phyloP scores from a whole-genome alignment of 2,888 invertebrate species.

The Strigamia transsilvanica region DNA sequence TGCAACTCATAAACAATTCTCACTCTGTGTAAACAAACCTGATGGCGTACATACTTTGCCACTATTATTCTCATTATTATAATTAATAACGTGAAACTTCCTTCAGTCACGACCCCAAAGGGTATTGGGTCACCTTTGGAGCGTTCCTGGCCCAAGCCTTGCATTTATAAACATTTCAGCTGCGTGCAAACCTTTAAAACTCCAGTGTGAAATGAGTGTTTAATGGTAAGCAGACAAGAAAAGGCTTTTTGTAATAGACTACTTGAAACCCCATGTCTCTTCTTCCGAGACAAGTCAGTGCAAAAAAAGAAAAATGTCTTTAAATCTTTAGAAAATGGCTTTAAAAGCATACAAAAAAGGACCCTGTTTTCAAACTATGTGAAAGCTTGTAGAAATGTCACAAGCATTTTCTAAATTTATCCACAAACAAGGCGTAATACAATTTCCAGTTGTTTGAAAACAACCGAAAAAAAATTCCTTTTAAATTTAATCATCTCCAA shows the following conservation, averaged over 20 bases:
- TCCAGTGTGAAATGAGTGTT: neutral
- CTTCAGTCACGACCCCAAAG: too few relatives aligned
- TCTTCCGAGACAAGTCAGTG: neutral
- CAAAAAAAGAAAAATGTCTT: neutral
- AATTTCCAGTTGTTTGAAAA: too few relatives aligned
- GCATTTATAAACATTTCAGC: neutral
- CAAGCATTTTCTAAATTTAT: neutral
- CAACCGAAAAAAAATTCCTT: neutral
- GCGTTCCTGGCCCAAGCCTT: too few relatives aligned
- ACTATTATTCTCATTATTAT: too few relatives aligned
- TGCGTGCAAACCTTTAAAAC: neutral
- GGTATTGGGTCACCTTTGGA: too few relatives aligned
- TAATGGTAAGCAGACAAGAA: neutral
- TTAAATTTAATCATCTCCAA: neutral
- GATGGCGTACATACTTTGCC: too few relatives aligned
- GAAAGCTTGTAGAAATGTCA: constrained; percentile 4
- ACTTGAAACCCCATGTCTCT: neutral
- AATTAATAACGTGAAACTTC: too few relatives aligned
- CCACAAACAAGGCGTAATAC: neutral
- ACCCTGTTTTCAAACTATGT: neutral
- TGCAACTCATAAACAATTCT: too few relatives aligned
- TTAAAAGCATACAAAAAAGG: neutral
- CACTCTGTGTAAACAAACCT: too few relatives aligned
- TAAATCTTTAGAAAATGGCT: neutral
- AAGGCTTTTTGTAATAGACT: neutral